phyloP scores from a whole-genome alignment of 2,888 invertebrate genomes.

The Chrysolina americana region DNA sequence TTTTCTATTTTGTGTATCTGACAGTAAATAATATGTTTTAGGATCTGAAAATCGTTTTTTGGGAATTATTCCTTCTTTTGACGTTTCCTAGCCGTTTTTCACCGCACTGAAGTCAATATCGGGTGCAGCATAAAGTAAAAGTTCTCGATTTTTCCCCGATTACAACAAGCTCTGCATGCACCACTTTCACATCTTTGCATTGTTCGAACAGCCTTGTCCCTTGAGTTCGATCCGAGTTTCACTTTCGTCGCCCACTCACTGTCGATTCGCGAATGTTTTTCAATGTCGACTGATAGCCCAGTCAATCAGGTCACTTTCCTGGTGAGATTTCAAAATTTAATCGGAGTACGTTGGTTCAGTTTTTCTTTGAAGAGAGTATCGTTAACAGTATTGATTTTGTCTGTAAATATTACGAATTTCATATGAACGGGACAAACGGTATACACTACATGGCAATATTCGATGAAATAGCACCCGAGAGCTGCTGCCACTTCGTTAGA shows the following conservation, averaged over 20 bases:
- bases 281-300: constrained; percentile 19
- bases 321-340: not conserved
- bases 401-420: too few relatives aligned
- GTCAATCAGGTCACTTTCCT: not conserved
- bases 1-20: too few relatives aligned
- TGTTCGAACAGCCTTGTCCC: constrained; percentile 31
- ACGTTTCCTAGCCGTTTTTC: not conserved
- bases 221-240: constrained; percentile 29
- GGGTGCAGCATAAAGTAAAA: constrained; percentile 24
- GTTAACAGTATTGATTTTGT: too few relatives aligned
- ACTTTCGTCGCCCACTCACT: constrained; percentile 33
- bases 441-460: too few relatives aligned
- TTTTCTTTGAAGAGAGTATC: too few relatives aligned
- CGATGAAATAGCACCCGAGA: too few relatives aligned
- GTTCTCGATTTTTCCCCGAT: constrained; percentile 29
- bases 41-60: not conserved
- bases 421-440: too few relatives aligned
- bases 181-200: constrained; percentile 28
- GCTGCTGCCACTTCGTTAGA: too few relatives aligned
- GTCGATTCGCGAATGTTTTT: constrained; percentile 31
- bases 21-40: too few relatives aligned
- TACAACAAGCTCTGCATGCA: constrained; percentile 17
- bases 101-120: not conserved
- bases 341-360: too few relatives aligned
- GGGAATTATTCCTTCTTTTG: not conserved